Evolutionary conservation across 2,888 invertebrate species (phyloP).

Genomic region (Xestia rhomboidea): DNA sequence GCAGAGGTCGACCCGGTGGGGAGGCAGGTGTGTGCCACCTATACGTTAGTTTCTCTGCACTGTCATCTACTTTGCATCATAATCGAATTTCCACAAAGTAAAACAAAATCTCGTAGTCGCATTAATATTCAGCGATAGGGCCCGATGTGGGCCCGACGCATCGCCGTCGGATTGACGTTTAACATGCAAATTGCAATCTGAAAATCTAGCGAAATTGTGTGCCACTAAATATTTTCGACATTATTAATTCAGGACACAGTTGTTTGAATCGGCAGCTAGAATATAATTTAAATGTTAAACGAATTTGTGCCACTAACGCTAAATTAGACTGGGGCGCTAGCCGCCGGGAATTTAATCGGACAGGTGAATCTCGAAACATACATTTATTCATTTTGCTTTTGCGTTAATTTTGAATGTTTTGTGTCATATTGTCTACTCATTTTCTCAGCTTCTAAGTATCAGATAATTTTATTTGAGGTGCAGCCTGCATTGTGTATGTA

Average conservation of each 20-base stretch:
- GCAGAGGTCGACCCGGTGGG: slow-evolving; percentile 2
- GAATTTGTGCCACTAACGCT: slow-evolving; percentile 87
- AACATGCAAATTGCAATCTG: slow-evolving; percentile 90
- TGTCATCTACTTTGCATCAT: slow-evolving; percentile 89
- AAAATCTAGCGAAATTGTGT: slow-evolving; percentile 89
- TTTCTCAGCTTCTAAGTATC: slow-evolving; percentile 28
- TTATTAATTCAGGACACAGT: slow-evolving; percentile 88
- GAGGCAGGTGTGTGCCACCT: slow-evolving; percentile 8
- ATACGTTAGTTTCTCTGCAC: slow-evolving; percentile 62
- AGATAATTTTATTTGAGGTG: slow-evolving; percentile 18
- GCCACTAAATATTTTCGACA: slow-evolving; percentile 88
- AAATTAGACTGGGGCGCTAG: slow-evolving; percentile 82
- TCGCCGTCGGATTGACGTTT: slow-evolving; percentile 88
- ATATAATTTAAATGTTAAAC: slow-evolving; percentile 90
- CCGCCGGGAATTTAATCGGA: slow-evolving; percentile 82
- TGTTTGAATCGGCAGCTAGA: slow-evolving; percentile 87
- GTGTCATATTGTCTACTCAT: slow-evolving; percentile 45
- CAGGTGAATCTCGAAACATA: slow-evolving; percentile 78
- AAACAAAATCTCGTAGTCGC: slow-evolving; percentile 89
- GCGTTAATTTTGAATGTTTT: slow-evolving; percentile 53
- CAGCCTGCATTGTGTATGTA: neutral
- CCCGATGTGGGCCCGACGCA: slow-evolving; percentile 89
- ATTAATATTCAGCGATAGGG: slow-evolving; percentile 90
- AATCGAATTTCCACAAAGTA: slow-evolving; percentile 90
- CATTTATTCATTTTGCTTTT: slow-evolving; percentile 70